Base-by-base conservation (phyloP, 2,113 vertebrate species). In the Nerophis ophidion region DNA sequence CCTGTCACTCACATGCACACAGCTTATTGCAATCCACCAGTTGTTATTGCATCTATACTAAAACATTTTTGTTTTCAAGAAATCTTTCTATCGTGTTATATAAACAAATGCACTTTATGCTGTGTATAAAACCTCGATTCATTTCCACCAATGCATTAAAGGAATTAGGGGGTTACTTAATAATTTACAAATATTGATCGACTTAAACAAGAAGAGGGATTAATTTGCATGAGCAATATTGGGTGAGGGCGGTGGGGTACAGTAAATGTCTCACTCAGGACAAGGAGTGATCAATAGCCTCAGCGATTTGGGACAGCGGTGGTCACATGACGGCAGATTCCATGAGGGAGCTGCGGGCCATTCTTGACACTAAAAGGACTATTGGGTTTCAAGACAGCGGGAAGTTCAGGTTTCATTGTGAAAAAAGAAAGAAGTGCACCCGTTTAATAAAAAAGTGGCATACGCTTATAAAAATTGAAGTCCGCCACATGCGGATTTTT, bases 311-410 rank as follows among this genome's bases (percentile, higher is more conserved):
- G 80, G 78, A 68, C 56, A 58, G 66, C 38, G 60, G 65, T 48
- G 54, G 74, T 83, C 83, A 82, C 84, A 59, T 83, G 81, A 77
- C 57, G 48, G 62, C 72, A 60, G 79, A 87, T 86, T 86, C 83
- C 81, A 86, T 67, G 68, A 70, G 81, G 75, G 74, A 59, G 74
- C 76, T 74, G 72, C 75, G 71, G 64, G 78, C 67, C 75, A 71
- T 62, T 72, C 76, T 75, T 79, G 80, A 84, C 86, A 80, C 79
- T 79, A 81, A 84, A 86, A 86, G 83, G 86, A 84, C 81, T 74
- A 85, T 88, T 81, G 72, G 71, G 82, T 89, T 88, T 85, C 83
- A 84, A 64, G 74, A 76, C 75, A 75, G 68, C 33, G 65, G 74
- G 66, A 72, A 71, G 84, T 79, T 86, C 76, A 63, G 64, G 71